phyloP scores from a whole-genome alignment of 92 coral and sea anemone species.

The Scolanthus callimorphus region DNA sequence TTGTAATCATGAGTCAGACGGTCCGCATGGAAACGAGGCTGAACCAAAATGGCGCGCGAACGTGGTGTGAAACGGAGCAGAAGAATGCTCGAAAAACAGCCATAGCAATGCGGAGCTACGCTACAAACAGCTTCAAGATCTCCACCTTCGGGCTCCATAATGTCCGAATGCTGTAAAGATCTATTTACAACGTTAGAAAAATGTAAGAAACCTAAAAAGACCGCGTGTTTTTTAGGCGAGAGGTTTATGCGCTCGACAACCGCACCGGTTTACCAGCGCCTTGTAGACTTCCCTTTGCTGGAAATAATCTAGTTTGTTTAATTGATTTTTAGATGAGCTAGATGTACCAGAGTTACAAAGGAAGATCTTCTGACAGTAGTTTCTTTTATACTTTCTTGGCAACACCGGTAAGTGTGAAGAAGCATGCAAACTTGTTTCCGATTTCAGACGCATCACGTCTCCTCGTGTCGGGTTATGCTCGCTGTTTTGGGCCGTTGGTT shows the following conservation, averaged over 20 bases:
- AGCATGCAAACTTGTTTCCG: no score
- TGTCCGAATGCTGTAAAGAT: slow-evolving; percentile 99
- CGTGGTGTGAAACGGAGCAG: slow-evolving; percentile 39
- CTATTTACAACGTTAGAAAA: slow-evolving; percentile 82
- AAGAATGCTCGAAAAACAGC: slow-evolving; percentile 35
- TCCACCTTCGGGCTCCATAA: slow-evolving; percentile 29
- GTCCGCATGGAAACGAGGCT: slow-evolving; percentile 22
- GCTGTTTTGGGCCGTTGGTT: no score
- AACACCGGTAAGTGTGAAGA: slow-evolving; percentile 95
- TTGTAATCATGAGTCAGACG: background rate
- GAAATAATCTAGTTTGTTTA: no score
- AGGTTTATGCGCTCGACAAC: background rate
- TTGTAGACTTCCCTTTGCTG: no score
- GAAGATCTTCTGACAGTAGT: slow-evolving; percentile 78
- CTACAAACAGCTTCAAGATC: slow-evolving; percentile 6
- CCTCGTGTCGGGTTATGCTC: no score
- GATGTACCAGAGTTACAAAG: slow-evolving; percentile 78
- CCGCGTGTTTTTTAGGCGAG: background rate
- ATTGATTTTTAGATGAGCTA: slow-evolving; percentile 51
- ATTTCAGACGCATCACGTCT: no score
- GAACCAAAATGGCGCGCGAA: slow-evolving; percentile 90
- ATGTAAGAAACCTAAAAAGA: slow-evolving; percentile 43
- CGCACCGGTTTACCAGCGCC: no score
- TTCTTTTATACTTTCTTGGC: slow-evolving; percentile 88
- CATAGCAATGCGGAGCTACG: slow-evolving; percentile 31